Percentiles rank a stretch among this genome's conserved stretches.
phyloP scores from a whole-genome alignment of 2,888 invertebrate genomes.

The Vesta saturnalis region DNA sequence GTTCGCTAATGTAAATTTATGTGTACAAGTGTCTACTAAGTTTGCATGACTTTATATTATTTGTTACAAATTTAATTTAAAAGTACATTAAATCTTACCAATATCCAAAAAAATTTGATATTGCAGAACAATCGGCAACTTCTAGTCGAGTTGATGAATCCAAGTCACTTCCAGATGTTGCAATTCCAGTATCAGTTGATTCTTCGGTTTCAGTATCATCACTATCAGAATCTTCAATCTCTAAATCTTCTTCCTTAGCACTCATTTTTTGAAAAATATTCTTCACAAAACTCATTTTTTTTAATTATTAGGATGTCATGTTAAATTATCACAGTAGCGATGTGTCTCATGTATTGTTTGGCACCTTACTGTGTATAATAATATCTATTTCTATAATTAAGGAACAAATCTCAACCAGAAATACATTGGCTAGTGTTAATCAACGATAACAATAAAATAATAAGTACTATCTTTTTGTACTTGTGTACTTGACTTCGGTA shows the following conservation, averaged over 20 bases:
- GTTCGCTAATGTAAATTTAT: too few relatives aligned
- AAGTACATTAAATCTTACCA: conserved; percentile 53
- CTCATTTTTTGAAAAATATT: conserved; percentile 57
- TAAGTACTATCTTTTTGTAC: conserved; percentile 28
- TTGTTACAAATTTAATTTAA: too few relatives aligned
- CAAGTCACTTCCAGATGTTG: conserved; percentile 55
- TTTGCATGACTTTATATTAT: too few relatives aligned
- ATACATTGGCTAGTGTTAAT: conserved; percentile 32
- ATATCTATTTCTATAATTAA: conserved; percentile 39
- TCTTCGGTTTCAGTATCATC: conserved; percentile 52
- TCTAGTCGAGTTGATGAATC: conserved; percentile 48
- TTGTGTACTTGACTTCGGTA: conserved; percentile 15
- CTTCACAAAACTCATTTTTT: conserved; percentile 59
- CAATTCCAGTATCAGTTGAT: conserved; percentile 58
- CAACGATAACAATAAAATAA: conserved; percentile 35
- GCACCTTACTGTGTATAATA: conserved; percentile 26
- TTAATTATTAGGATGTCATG: conserved; percentile 22
- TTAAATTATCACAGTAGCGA: conserved; percentile 19
- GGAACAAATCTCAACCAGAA: conserved; percentile 27
- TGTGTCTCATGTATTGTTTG: conserved; percentile 25
- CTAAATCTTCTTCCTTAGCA: conserved; percentile 51
- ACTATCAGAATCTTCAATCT: conserved; percentile 47
- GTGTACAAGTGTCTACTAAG: too few relatives aligned
- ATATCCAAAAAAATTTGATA: conserved; percentile 62
- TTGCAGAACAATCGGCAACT: conserved; percentile 60